Evolutionary conservation across 1,140 invertebrate genomes (phyloP).

Genomic region (Nasonia giraulti): DNA sequence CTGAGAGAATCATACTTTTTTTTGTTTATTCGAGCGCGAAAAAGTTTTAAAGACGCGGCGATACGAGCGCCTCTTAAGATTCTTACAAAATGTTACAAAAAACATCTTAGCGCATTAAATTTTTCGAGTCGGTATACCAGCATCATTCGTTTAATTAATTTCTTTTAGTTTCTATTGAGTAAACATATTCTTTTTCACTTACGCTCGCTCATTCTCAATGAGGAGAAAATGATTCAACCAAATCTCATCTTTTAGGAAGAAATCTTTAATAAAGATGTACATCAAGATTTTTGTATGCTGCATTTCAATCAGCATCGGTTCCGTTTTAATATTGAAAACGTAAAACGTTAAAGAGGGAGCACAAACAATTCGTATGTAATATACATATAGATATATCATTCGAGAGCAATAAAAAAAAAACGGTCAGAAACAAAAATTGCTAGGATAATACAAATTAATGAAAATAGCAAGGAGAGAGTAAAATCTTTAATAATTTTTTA

Average conservation of each 20-base stretch:
- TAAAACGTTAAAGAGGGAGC: neutral
- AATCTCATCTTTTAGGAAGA: conserved; percentile 1
- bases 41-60: conserved; percentile 10
- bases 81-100: conserved; percentile 51
- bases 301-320: neutral
- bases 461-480: conserved; percentile 47
- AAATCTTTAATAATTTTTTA: conserved; percentile 50
- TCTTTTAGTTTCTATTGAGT: neutral
- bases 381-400: neutral
- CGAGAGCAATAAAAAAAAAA: neutral
- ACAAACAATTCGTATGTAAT: neutral
- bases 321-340: neutral
- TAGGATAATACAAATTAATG: conserved; percentile 39
- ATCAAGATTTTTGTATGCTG: neutral
- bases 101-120: conserved; percentile 41
- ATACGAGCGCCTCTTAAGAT: neutral
- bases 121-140: conserved; percentile 40
- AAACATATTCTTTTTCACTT: conserved; percentile 12
- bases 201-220: conserved; percentile 17
- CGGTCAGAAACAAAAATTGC: neutral
- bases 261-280: neutral
- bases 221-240: neutral
- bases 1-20: conserved; percentile 17
- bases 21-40: conserved; percentile 22
- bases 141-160: conserved; percentile 21